Evolutionary conservation across 2,888 invertebrate genomes (phyloP), one percentile per base, ranked within the genome.

Genomic region (Loripinus fragilis): DNA sequence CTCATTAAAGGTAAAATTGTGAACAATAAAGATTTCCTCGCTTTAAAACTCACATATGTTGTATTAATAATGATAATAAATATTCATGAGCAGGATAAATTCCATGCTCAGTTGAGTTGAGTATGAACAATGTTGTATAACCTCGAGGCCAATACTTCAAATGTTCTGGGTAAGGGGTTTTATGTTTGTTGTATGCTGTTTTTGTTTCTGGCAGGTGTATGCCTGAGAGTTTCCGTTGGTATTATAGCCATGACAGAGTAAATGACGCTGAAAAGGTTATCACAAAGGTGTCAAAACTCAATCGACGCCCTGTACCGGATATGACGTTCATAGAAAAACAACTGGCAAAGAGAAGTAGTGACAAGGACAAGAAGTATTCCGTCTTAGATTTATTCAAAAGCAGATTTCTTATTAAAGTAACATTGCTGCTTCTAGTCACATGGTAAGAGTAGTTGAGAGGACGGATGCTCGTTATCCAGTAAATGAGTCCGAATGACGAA

Each of bases 211-310:
- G 15, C 60, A 81, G 85, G 73, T 73, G 81, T 28, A 73, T 81
- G 25, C 83, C 83, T 5, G 85, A 85, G 48, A 85, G 83, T 73
- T 85, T 85, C 69, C 79, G 85, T 17, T 85, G 83, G 83, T 78
- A 81, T 30, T 71, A 83, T 8, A 64, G 75, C 5, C 75, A 81
- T 41, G 76, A 74, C 42, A 64, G 80, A 45, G 67, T 76, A 28
- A 42, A 74, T 15, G 78, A 80, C 23, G 85, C 85, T 20, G 67
- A 80, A 35, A 60, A 33, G 5, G 48, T 80, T 10, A 70, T 85
- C 0, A 80, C 66, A 41, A 71, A 33, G n/a, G 74, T 85, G 0
- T 78, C 85, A 17, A 69, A 41, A 10, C 55, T 80, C 41, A 85
- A 85, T 50, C 78, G 69, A 28, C 71, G 75, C 15, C 78, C 75